Evolutionary conservation across 2,888 invertebrate genomes (phyloP).

Genomic region (Ferdinandea cuprea): DNA sequence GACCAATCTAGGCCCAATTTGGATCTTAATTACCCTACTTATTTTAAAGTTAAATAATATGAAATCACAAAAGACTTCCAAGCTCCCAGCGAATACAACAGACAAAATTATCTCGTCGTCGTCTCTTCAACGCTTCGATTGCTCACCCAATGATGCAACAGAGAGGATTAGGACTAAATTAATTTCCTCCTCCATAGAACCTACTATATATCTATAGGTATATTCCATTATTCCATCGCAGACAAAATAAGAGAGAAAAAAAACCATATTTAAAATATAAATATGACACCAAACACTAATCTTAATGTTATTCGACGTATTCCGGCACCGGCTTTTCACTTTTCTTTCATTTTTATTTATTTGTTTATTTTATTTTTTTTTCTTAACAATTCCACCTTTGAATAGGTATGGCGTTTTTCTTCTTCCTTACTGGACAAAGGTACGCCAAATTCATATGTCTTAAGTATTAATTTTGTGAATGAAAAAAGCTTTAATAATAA

Average conservation of each 20-base stretch:
- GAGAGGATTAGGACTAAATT: constrained; percentile 34
- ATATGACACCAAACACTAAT: constrained; percentile 29
- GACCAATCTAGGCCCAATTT: constrained; percentile 13
- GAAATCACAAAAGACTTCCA: constrained; percentile 15
- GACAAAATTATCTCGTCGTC: background rate
- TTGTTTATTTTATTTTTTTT: background rate
- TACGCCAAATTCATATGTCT: background rate
- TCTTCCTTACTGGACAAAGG: background rate
- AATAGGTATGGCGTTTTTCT: background rate
- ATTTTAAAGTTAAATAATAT: constrained; percentile 31
- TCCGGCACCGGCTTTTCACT: constrained; percentile 4
- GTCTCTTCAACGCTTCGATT: background rate
- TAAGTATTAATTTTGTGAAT: constrained; percentile 16
- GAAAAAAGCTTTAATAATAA: background rate
- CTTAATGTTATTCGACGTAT: constrained; percentile 23
- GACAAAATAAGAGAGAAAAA: background rate
- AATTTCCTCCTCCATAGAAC: constrained; percentile 10
- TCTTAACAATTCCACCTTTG: background rate
- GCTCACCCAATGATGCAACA: background rate
- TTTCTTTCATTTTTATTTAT: background rate
- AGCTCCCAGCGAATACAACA: constrained; percentile 1
- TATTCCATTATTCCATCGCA: constrained; percentile 6
- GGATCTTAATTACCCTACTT: constrained; percentile 39
- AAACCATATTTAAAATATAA: background rate
- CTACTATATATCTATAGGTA: background rate